Evolutionary conservation across 2,797 vertebrate species (phyloP), one percentile per base, ranked within the genome.

Genomic region (Hydrocynus forskahlii): DNA sequence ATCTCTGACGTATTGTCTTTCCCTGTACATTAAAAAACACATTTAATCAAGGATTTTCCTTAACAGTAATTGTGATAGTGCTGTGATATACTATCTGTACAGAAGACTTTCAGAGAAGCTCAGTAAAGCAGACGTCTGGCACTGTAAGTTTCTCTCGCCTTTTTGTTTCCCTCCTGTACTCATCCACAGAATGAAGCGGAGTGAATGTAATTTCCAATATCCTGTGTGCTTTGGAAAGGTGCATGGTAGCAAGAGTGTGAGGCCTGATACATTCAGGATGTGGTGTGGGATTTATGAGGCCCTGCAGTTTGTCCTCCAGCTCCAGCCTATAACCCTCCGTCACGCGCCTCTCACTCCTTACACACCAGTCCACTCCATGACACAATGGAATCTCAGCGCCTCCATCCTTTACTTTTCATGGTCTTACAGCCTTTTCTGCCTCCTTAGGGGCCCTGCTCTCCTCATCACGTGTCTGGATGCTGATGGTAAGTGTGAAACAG

Each of bases 241-340:
- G 76, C n/a, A 54, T 45, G 12, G 71, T 55, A 67, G 79, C 75
- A 62, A 25, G 16, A 40, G 81, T 45, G 50, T 67, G 38, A 23
- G 55, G 25, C 71, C 75, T 86, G 66, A 78, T 82, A 40, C 64
- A 83, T 86, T 88, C 79, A 86, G 86, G 55, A 87, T 85, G 86
- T 83, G 87, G 80, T 67, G 75, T 40, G 55, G 78, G 87, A 88
- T 91, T 86, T 88, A 91, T n/a, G 73, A 88, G 84, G 57, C 81
- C 79, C 71, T 83, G 52, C 67, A 48, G 72, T 79, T 83, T 81
- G 55, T 76, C 48, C 76, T 83, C 7, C 43, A 29, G 55, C 67
- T 85, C 23, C 21, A 35, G 57, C 19, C 60, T 45, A 63, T 62
- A 82, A 76, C 66, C 72, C 23, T 71, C 67, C n/a, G 45, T 71